A percentile compares a stretch with the other conserved stretches of the same genome.
Evolutionary conservation across 2,888 invertebrate species (phyloP).

Genomic region (Pollenia amentaria): DNA sequence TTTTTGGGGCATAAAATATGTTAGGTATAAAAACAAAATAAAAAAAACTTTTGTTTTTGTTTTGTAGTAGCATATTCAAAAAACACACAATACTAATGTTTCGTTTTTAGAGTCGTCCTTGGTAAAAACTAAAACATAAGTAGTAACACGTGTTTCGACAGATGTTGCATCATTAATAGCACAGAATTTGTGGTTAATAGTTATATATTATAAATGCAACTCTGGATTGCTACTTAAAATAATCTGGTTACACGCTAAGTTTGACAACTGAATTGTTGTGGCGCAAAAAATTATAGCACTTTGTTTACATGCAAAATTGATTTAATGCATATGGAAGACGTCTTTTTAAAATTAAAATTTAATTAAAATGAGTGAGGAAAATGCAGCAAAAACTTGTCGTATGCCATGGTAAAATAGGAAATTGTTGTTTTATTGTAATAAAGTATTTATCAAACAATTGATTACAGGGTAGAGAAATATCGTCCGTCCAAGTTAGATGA

Average conservation of each 20-base stretch:
- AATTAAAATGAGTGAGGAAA: slow-evolving; percentile 73
- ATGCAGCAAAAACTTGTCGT: slow-evolving; percentile 75
- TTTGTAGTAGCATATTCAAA: no score
- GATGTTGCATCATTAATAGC: no score
- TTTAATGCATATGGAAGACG: neutral
- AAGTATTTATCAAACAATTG: neutral
- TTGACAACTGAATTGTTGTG: slow-evolving; percentile 31
- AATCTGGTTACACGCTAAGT: slow-evolving; percentile 38
- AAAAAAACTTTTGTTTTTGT: no score
- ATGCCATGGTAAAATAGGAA: slow-evolving; percentile 79
- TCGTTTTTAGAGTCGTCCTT: no score
- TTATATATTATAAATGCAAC: no score
- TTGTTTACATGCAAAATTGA: slow-evolving; percentile 51
- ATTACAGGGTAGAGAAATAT: slow-evolving; percentile 97
- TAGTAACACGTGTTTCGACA: no score
- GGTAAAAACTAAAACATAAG: no score
- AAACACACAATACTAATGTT: no score
- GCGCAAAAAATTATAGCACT: slow-evolving; percentile 55
- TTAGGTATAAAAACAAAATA: no score
- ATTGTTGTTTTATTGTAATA: neutral
- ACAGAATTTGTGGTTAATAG: no score
- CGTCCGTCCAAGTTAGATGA: slow-evolving; percentile 96
- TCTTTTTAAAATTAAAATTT: slow-evolving; percentile 3
- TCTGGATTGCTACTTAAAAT: neutral
- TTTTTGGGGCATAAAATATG: no score